Percentiles rank a stretch among this genome's conserved stretches.
phyloP scores from a whole-genome alignment of 1,140 invertebrate species.

The Odontomachus brunneus region DNA sequence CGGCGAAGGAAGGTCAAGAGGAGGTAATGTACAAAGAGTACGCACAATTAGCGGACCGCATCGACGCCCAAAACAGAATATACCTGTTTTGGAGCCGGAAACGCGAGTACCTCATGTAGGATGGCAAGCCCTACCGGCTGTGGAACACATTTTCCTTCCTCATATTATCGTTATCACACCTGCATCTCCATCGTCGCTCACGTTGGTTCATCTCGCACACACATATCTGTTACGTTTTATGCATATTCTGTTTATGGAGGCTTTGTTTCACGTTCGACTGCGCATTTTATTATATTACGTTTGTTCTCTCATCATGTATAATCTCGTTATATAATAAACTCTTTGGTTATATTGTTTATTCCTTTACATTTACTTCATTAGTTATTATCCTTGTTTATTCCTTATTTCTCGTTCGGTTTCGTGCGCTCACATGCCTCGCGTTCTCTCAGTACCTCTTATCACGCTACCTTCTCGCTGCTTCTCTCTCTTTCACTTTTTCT shows the following conservation, averaged over 20 bases:
- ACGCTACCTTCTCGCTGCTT: neutral
- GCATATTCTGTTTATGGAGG: conserved; percentile 37
- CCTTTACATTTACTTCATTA: conserved; percentile 48
- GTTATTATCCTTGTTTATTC: neutral
- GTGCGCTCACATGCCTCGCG: neutral
- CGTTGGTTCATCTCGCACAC: conserved; percentile 40
- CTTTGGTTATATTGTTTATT: conserved; percentile 69
- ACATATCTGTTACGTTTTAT: conserved; percentile 50
- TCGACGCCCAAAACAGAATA: conserved; percentile 88
- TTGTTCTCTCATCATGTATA: conserved; percentile 61
- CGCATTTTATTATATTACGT: conserved; percentile 69
- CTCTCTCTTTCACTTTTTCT: conserved; percentile 11
- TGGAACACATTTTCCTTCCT: neutral
- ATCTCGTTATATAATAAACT: conserved; percentile 74
- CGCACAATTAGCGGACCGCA: conserved; percentile 87
- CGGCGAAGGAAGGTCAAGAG: conserved; percentile 98
- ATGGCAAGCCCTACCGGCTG: conserved; percentile 6
- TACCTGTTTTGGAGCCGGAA: conserved; percentile 88
- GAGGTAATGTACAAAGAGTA: conserved; percentile 90
- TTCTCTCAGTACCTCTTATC: neutral
- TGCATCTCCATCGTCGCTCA: conserved; percentile 19
- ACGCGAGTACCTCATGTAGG: conserved; percentile 88
- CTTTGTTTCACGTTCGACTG: conserved; percentile 69
- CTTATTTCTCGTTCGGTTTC: conserved; percentile 35
- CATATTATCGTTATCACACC: neutral